Base-by-base conservation (phyloP, 2,888 invertebrate genomes). In the Caradrina kadenii region DNA sequence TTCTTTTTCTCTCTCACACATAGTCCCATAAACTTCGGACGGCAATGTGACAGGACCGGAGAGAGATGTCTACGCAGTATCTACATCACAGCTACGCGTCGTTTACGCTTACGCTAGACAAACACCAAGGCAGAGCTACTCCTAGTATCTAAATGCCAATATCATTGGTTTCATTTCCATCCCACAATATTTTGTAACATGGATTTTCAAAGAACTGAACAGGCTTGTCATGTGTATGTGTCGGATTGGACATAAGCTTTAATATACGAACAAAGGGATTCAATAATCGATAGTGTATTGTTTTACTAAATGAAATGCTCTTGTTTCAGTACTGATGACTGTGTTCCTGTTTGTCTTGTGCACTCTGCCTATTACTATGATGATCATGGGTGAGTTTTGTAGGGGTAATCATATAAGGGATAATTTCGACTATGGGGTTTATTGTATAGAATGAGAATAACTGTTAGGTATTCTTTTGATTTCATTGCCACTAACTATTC, bases 301-400 rank as follows among this genome's bases (percentile, higher is more conserved):
- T 79, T 45, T 49, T 2, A 6, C 39, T 73, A 64, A 64, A 71
- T 58, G 5, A 4, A 72, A 63, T 45, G 1, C 11, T 60, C 78
- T 93, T 91, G 90, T 94, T 97, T 91, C 96, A 97, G 97, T 97
- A 90, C 90, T 97, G 73, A 97, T 97, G 92, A 97, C 97, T 1
- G 96, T 97, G 80, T 96, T 97, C 80, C 96, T 98, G 83, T 96
- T 96, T 53, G 96, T 96, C 85, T 93, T 98, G 63, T 96, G 97
- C 1, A 96, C 97, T n/a, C 91, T 98, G 80, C 97, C 98, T 22
- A 96, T 98, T 66, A 94, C 97, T 79, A 98, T 98, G 98, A 96
- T 97, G 79, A 97, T 98, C 66, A 97, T 98, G 96, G 98, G 98
- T 98, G 90, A 97, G 97, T 82, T 58, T 54, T 26, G 5, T 45